Base-by-base conservation (phyloP, 2,113 vertebrate species). In the Bufo bufo region DNA sequence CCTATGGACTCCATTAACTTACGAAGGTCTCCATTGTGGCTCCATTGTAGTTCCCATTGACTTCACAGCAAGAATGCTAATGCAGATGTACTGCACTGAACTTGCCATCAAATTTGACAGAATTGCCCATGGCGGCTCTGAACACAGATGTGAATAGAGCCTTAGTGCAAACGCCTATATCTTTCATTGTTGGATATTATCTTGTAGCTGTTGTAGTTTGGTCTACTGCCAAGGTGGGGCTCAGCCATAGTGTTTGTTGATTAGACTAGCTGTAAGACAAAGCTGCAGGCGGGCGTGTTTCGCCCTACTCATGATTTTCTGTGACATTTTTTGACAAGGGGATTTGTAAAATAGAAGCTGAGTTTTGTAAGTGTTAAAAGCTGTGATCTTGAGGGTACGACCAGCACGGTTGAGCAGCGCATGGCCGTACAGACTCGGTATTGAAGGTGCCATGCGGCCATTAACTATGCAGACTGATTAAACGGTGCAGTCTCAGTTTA, bases 331-430 rank as follows among this genome's bases (percentile, higher is more conserved):
- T 71, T 52, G 49, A 84, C 19, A 10, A 16, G 49, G 47, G 58
- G 20, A 84, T 47, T 81, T 49, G 10, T 19, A 65, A 71, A 71
- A 14, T 54, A 84, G 63, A 66, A 52, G 14, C 4, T 13, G 49
- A 69, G n/a, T 65, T 83, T 69, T 69, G 19, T 43, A 84, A 14
- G 49, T 52, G 59, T 63, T 61, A 63, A 82, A 82, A 65, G 10
- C 59, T 78, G 65, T 33, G 49, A 54, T 17, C 6, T 69, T 54
- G 19, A 52, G 52, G 33, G 33, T 33, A 33, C 33, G 33, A 33
- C 33, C 33, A 33, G 33, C 33, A 33, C 33, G 33, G 33, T 33
- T 33, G 33, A 33, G 33, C 1, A 33, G 33, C 33, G 33, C 33
- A 33, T 33, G 33, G 33, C 33, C 33, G 33, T 33, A 33, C 33